Conservation (phyloP, 1,140 invertebrate genomes). For the Myzus persicae region DNA sequence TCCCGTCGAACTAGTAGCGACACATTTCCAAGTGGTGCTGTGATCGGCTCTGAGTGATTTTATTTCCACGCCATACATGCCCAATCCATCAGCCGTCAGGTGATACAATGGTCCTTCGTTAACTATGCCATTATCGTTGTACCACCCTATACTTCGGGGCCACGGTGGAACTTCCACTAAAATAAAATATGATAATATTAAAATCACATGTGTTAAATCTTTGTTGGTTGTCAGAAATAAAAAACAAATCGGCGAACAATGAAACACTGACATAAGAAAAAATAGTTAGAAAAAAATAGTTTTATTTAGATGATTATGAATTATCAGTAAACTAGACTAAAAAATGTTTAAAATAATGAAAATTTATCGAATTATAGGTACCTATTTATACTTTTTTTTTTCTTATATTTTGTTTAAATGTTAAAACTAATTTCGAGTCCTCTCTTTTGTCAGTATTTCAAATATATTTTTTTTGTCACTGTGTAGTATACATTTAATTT, state of each 20-base stretch:
- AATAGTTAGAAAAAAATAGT: background rate
- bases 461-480: background rate
- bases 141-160: conserved; percentile 81
- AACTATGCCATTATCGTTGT: conserved; percentile 80
- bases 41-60: conserved; percentile 77
- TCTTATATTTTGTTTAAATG: background rate
- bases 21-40: conserved; percentile 88
- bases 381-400: background rate
- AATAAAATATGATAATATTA: conserved; percentile 56
- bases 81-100: conserved; percentile 79
- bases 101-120: conserved; percentile 73
- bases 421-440: background rate
- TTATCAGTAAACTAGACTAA: too few species aligned
- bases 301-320: background rate
- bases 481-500: background rate
- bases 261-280: background rate
- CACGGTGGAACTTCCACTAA: conserved; percentile 81
- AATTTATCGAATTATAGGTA: background rate
- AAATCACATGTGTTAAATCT: background rate
- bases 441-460: background rate
- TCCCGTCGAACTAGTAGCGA: conserved; percentile 77
- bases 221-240: background rate
- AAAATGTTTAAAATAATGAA: background rate
- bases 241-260: background rate
- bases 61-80: conserved; percentile 79